Conservation (phyloP, 2,888 invertebrate species). For the Andrena flavipes region DNA sequence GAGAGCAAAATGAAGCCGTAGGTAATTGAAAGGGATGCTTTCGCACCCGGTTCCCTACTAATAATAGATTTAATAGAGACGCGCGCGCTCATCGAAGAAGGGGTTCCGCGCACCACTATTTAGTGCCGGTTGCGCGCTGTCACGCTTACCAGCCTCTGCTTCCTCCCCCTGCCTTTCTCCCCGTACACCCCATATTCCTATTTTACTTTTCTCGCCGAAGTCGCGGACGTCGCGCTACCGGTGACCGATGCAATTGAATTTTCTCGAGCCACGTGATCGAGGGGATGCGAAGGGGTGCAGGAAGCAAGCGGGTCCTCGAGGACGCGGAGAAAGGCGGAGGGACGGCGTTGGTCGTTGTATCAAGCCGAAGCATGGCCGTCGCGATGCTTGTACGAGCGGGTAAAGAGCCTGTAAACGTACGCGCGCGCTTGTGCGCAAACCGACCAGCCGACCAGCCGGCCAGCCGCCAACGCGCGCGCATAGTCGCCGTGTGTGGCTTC, state of each 20-base stretch:
- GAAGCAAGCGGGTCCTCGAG: neutral
- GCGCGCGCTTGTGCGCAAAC: slow-evolving; percentile 13
- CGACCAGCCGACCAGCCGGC: slow-evolving; percentile 5
- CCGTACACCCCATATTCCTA: neutral
- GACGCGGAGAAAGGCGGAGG: neutral
- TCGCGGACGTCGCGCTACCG: neutral
- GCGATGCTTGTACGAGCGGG: neutral
- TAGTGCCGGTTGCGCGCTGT: slow-evolving; percentile 88
- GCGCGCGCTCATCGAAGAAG: slow-evolving; percentile 84
- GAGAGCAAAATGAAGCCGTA: slow-evolving; percentile 70
- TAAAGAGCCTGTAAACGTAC: neutral
- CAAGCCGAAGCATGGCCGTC: slow-evolving; percentile 37
- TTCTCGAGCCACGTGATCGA: neutral
- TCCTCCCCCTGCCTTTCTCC: slow-evolving; percentile 29
- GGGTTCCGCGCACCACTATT: slow-evolving; percentile 71
- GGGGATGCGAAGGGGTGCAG: no score
- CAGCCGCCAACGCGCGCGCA: slow-evolving; percentile 29
- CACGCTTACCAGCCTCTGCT: slow-evolving; percentile 91
- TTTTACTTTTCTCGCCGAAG: neutral
- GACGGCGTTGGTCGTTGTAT: slow-evolving; percentile 26
- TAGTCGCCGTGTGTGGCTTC: slow-evolving; percentile 79
- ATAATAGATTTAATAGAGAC: slow-evolving; percentile 85
- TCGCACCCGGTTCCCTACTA: slow-evolving; percentile 76
- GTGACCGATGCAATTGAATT: neutral
- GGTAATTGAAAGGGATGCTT: slow-evolving; percentile 83